Evolutionary conservation across 23 tunicate species (phyloP), one percentile per base, ranked within the genome.

Genomic region (Ascidia mentula): DNA sequence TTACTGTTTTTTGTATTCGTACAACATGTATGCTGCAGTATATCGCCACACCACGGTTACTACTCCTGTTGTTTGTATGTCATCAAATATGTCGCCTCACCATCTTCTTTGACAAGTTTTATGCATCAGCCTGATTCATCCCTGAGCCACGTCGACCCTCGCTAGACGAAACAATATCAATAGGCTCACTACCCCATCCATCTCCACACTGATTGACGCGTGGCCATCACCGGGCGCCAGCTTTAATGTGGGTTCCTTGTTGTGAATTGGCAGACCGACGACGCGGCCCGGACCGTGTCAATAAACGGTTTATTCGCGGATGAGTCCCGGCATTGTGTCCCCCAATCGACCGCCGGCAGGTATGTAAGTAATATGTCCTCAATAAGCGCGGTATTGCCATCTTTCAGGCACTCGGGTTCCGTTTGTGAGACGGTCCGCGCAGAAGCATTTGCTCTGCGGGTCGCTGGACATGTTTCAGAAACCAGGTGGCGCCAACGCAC

Each of bases 131-230:
- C 7, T 9, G 65, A 53, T 53, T 28, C 4, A 9, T 53, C 65
- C 24, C 24, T n/a, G n/a, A n/a, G 65, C 24, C 65, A 26, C 7
- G 13, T 9, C 65, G 28, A 53, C 24, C 24, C 28, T 53, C 65
- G 65, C 65, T 3, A 9, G 28, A 53, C 65, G 65, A 20, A 20
- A 53, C 65, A 53, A 53, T 53, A 53, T 9, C 65, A 53, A 53
- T 28, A 53, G n/a, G 13, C 65, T 26, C 65, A 53, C 22, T 5
- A 53, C 65, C 65, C 22, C 1, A 5, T 28, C 12, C 65, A 9
- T 53, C 65, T 53, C 24, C 28, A 53, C 65, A 53, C 65, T 53
- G 65, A 53, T 53, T 53, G 65, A 53, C 65, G 65, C 65, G 65
- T 53, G 65, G 65, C 65, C 24, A 28, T 53, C 65, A 53, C 4